Conservation (phyloP, 2,888 invertebrate genomes). For the Diploptera punctata region DNA sequence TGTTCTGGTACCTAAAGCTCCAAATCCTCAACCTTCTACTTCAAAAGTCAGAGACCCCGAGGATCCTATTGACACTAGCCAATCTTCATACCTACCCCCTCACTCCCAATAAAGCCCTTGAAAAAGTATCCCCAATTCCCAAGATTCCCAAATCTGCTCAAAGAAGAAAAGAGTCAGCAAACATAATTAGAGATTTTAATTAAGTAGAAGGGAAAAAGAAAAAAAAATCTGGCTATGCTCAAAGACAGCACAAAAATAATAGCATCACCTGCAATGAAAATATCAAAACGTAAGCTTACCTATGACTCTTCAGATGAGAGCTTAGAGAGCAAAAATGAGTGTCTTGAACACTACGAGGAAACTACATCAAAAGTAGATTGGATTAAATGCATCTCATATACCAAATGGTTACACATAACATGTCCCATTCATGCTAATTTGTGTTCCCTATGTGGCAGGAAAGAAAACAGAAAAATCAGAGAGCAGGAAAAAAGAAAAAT, state of each 20-base stretch:
- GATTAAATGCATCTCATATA: slow-evolving; percentile 13
- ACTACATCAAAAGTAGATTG: slow-evolving; percentile 2
- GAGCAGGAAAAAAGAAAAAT: background rate
- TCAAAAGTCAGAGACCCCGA: background rate
- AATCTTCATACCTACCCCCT: background rate
- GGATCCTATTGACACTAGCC: background rate
- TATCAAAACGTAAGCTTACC: background rate
- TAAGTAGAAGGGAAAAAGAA: background rate
- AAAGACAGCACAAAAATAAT: no score
- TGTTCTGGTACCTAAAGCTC: background rate
- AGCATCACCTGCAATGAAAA: background rate
- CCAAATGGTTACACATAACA: slow-evolving; percentile 1
- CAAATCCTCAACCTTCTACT: background rate
- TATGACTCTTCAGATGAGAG: background rate
- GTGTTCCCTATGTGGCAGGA: no score
- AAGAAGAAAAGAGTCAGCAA: background rate
- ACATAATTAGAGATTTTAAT: background rate
- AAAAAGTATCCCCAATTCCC: slow-evolving; percentile 6
- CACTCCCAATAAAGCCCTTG: slow-evolving; percentile 13
- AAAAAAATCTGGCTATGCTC: background rate
- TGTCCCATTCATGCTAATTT: no score
- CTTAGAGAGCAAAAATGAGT: background rate
- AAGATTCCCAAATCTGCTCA: background rate
- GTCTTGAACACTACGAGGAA: slow-evolving; percentile 5
- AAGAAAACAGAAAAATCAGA: background rate